Evolutionary conservation across 2,797 vertebrate species (phyloP).

Genomic region (Odontamblyopus lacepedii): DNA sequence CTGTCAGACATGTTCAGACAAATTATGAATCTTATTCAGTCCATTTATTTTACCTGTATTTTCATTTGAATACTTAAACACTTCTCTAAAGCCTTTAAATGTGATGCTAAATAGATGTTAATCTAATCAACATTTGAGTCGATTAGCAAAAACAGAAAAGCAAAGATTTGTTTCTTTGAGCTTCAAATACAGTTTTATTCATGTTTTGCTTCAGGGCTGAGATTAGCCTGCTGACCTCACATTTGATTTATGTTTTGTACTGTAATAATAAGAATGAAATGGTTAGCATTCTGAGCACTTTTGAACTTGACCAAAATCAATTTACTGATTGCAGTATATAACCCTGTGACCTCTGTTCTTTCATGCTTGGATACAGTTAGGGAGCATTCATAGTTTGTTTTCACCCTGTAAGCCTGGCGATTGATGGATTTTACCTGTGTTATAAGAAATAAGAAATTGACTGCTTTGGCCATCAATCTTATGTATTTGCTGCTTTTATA

Average conservation of each 20-base stretch:
- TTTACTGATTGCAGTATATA: constrained; percentile 1
- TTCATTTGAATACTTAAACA: constrained; percentile 16
- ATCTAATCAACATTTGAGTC: neutral
- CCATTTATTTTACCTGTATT: constrained; percentile 26
- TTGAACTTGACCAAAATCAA: neutral
- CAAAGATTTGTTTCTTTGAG: constrained; percentile 1
- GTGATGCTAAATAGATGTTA: neutral
- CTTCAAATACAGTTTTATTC: neutral
- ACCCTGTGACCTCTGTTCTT: neutral
- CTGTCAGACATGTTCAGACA: no score
- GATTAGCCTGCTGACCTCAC: constrained; percentile 7
- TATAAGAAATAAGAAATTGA: neutral
- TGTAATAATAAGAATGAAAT: neutral
- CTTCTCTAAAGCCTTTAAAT: constrained; percentile 19
- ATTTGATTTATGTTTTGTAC: neutral
- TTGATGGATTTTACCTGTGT: neutral
- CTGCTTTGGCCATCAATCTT: neutral
- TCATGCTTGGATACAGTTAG: neutral
- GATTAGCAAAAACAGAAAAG: constrained; percentile 1
- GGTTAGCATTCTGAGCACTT: neutral
- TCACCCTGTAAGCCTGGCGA: neutral
- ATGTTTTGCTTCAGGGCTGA: constrained; percentile 1
- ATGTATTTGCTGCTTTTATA: neutral
- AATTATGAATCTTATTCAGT: constrained; percentile 12
- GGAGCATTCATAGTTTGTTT: neutral